phyloP scores from a whole-genome alignment of 2,888 invertebrate genomes.

The Cynaeus angustus region DNA sequence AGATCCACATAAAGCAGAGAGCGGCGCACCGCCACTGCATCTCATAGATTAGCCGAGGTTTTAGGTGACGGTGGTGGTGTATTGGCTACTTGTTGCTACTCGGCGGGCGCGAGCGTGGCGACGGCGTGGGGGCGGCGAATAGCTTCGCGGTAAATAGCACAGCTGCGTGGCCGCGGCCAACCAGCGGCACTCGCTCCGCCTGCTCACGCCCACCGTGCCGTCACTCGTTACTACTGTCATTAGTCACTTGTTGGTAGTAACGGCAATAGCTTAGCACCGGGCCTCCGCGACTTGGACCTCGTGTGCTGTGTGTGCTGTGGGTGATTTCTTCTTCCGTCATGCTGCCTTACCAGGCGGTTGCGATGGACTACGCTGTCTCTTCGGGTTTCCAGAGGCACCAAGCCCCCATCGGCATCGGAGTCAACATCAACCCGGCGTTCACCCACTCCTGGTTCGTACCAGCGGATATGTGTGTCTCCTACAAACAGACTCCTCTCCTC shows the following conservation, averaged over 20 bases:
- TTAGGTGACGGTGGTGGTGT: slow-evolving; percentile 63
- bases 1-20: slow-evolving; percentile 39
- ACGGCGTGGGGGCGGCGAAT: slow-evolving; percentile 69
- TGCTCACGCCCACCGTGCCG: slow-evolving; percentile 66
- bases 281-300: slow-evolving; percentile 43
- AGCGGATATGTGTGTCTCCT: slow-evolving; percentile 94
- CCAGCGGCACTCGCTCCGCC: slow-evolving; percentile 66
- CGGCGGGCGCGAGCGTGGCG: slow-evolving; percentile 59
- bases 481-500: slow-evolving; percentile 87
- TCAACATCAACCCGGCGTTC: slow-evolving; percentile 85
- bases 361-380: slow-evolving; percentile 87
- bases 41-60: slow-evolving; percentile 51
- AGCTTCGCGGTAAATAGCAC: slow-evolving; percentile 65
- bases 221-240: slow-evolving; percentile 63
- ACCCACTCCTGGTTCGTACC: slow-evolving; percentile 97
- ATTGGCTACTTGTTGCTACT: slow-evolving; percentile 72
- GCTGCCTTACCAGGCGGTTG: slow-evolving; percentile 92
- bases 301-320: slow-evolving; percentile 49
- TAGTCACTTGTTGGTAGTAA: slow-evolving; percentile 63
- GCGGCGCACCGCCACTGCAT: slow-evolving; percentile 48
- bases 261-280: slow-evolving; percentile 55
- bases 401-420: slow-evolving; percentile 71
- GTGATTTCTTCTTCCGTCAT: slow-evolving; percentile 70
- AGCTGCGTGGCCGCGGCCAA: slow-evolving; percentile 70
- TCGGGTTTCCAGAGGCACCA: slow-evolving; percentile 68